Conservation (phyloP, 2,113 vertebrate species). For the Hirundichthys speculiger region DNA sequence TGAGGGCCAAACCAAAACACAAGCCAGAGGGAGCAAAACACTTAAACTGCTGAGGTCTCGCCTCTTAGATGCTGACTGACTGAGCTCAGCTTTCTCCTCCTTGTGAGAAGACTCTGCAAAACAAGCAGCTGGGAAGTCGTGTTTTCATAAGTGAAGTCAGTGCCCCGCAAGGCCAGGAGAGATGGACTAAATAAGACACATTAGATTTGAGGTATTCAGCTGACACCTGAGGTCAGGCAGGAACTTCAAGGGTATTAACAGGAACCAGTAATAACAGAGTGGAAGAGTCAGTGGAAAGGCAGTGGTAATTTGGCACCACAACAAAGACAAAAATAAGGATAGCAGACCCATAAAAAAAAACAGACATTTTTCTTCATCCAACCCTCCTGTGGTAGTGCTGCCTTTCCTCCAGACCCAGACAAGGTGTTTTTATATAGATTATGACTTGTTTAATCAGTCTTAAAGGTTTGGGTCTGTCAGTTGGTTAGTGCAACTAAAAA, state of each 20-base stretch:
- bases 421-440: slow-evolving; percentile 7
- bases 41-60: slow-evolving; percentile 45
- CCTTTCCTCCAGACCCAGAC: slow-evolving; percentile 1
- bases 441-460: not conserved
- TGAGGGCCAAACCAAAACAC: slow-evolving; percentile 60
- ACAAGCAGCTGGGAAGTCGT: slow-evolving; percentile 72
- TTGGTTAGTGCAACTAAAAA: too few species aligned
- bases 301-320: slow-evolving; percentile 23
- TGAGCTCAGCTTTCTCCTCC: slow-evolving; percentile 67
- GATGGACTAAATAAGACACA: slow-evolving; percentile 62
- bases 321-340: slow-evolving; percentile 27
- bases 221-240: slow-evolving; percentile 25
- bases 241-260: slow-evolving; percentile 20
- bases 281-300: slow-evolving; percentile 26
- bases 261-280: slow-evolving; percentile 8
- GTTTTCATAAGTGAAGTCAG: slow-evolving; percentile 76
- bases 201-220: slow-evolving; percentile 32
- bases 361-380: not conserved
- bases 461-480: too few species aligned
- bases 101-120: slow-evolving; percentile 68
- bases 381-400: slow-evolving; percentile 8
- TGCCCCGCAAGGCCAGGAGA: slow-evolving; percentile 63
- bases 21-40: slow-evolving; percentile 58
- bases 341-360: slow-evolving; percentile 14
- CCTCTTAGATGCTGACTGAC: slow-evolving; percentile 55